Evolutionary conservation across 1,140 invertebrate species (phyloP), one percentile per base, ranked within the genome.

Genomic region (Octopus bimaculoides): DNA sequence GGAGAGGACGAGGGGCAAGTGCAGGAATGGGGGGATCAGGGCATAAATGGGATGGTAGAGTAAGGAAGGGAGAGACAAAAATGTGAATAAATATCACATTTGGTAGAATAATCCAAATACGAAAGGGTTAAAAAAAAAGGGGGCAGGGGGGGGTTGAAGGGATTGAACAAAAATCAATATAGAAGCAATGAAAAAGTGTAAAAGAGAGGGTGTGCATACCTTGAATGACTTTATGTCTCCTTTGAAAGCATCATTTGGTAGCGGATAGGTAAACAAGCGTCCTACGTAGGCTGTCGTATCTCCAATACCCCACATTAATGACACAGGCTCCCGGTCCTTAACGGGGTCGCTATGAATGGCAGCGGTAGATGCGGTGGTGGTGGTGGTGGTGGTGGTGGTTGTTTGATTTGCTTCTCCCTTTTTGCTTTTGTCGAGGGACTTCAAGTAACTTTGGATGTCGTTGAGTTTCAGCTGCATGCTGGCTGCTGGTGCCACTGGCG

Each of bases 191-290:
- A 10, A 54, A 61, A 17, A 61, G 56, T 8, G 56, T 61, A 14
- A 8, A 61, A 61, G n/a, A 54, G 61, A 77, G 41, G 73, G 61
- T 66, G 75, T 66, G 14, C 84, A 84, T 56, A 87, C 86, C 82
- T 80, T 83, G 78, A 84, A 84, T 74, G n/a, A 77, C 1, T 79
- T 54, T n/a, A 84, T 81, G 14, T 77, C 78, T 77, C 86, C 86
- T 80, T 82, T 82, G 77, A 87, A 87, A 66, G 86, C 86, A 82
- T 87, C 86, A 41, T 76, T 79, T 41, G 86, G 85, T 77, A 87
- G 85, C 52, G 83, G 78, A 81, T 85, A 83, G 17, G 82, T 83
- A 77, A 87, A 86, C 66, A 87, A 73, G 53, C 83, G 82, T 17
- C 86, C 86, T 6, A 86, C 84, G 61, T 79, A 66, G 26, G 86